Conservation (phyloP, 2,888 invertebrate genomes). For the Conops quadrifasciatus region DNA sequence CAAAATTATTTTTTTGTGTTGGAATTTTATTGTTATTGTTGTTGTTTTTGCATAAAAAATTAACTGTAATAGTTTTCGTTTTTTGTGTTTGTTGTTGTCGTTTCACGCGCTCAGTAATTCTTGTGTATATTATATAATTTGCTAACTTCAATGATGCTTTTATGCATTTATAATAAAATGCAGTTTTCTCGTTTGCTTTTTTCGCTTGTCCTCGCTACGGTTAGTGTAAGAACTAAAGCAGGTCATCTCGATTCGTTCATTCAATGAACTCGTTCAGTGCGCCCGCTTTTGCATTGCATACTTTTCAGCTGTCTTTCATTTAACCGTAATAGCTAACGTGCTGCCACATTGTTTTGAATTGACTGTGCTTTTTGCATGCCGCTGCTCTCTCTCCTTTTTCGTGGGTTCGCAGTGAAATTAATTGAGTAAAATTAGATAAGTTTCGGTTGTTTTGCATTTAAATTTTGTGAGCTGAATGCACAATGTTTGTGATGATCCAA, state of each 20-base stretch:
- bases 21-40: conserved; percentile 21
- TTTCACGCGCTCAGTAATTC: conserved; percentile 12
- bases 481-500: not conserved
- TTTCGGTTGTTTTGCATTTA: not conserved
- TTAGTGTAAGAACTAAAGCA: too few relatives aligned
- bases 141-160: conserved; percentile 19
- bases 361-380: not conserved
- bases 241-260: too few relatives aligned
- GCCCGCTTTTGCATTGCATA: conserved; percentile 16
- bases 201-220: not conserved
- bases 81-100: conserved; percentile 11
- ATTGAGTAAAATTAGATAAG: too few relatives aligned
- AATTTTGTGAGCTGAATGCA: conserved; percentile 2
- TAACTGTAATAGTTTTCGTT: conserved; percentile 32
- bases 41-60: conserved; percentile 39
- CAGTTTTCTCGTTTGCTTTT: not conserved
- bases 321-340: conserved; percentile 36
- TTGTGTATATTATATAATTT: conserved; percentile 20
- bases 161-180: conserved; percentile 10
- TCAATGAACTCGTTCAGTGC: not conserved
- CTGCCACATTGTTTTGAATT: not conserved
- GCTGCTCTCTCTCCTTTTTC: too few relatives aligned
- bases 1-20: not conserved
- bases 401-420: too few relatives aligned
- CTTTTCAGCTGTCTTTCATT: conserved; percentile 12